These are phyloP conservation scores for Oscheius sp. DNA, from an alignment of 1,140 invertebrate genomes.

Conservation along the genomic window DNA sequence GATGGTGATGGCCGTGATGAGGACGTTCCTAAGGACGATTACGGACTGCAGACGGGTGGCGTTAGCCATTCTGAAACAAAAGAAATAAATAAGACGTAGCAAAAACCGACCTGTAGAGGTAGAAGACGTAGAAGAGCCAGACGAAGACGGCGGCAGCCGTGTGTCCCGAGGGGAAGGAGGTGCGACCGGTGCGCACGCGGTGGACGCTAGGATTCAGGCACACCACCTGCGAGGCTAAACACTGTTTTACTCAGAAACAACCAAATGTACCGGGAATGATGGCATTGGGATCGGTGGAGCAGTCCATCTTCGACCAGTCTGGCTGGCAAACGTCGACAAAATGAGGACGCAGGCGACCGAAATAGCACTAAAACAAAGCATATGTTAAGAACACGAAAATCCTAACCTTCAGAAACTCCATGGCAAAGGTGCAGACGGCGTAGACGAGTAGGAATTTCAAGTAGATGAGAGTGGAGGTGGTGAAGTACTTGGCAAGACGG, in stretches of 20 bases:
- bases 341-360: conserved; percentile 84
- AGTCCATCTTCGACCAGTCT: conserved; percentile 49
- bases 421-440: conserved; percentile 29
- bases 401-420: conserved; percentile 13
- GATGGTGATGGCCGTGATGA: conserved; percentile 67
- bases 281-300: conserved; percentile 31
- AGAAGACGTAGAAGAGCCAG: conserved; percentile 44
- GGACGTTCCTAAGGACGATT: conserved; percentile 47
- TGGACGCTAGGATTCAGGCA: conserved; percentile 34
- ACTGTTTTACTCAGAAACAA: neutral
- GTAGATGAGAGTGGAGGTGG: conserved; percentile 31
- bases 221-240: conserved; percentile 24
- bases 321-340: conserved; percentile 72
- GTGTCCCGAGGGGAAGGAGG: conserved; percentile 70
- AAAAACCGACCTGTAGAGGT: conserved; percentile 16
- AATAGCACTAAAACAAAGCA: conserved; percentile 80
- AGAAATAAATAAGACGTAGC: no score
- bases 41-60: conserved; percentile 58
- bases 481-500: conserved; percentile 38
- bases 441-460: conserved; percentile 39
- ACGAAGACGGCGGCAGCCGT: conserved; percentile 70
- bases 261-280: conserved; percentile 23
- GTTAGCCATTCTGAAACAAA: conserved; percentile 27
- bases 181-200: conserved; percentile 28
- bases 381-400: neutral